A percentile compares a stretch with the other conserved stretches of the same genome.
Conservation (phyloP, 2,888 invertebrate genomes). For the Ophion ellenae region DNA sequence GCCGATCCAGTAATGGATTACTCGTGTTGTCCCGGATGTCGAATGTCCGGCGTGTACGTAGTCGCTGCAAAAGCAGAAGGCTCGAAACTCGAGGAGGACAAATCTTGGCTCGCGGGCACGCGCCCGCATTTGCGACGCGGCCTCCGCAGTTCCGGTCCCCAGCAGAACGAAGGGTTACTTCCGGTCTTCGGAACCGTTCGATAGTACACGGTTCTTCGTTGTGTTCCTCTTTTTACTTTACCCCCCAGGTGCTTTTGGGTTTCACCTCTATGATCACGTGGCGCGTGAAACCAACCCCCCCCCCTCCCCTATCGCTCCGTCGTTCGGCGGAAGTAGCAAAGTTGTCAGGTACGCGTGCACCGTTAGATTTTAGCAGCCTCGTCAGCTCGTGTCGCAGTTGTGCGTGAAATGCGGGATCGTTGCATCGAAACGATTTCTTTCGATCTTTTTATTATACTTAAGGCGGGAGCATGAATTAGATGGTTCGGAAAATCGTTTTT, state of each 20-base stretch:
- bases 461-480: too few species aligned
- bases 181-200: slow-evolving; percentile 68
- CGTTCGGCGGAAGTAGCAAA: slow-evolving; percentile 34
- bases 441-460: background rate
- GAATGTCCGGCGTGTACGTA: slow-evolving; percentile 40
- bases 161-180: slow-evolving; percentile 68
- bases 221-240: background rate
- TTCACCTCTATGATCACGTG: background rate
- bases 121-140: slow-evolving; percentile 77
- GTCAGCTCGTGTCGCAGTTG: slow-evolving; percentile 13
- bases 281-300: background rate
- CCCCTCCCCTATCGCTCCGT: slow-evolving; percentile 19
- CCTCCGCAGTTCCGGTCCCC: slow-evolving; percentile 68
- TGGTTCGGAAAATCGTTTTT: too few species aligned
- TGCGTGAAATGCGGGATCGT: slow-evolving; percentile 14
- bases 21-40: slow-evolving; percentile 72
- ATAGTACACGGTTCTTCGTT: background rate
- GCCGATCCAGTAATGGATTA: slow-evolving; percentile 76
- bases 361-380: slow-evolving; percentile 47
- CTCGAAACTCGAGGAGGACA: slow-evolving; percentile 40
- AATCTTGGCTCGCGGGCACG: slow-evolving; percentile 74
- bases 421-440: background rate
- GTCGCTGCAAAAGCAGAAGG: slow-evolving; percentile 30
- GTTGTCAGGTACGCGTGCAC: slow-evolving; percentile 37
- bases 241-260: slow-evolving; percentile 18